phyloP scores from a whole-genome alignment of 2,113 vertebrate genomes.

The Pelusios castaneus region DNA sequence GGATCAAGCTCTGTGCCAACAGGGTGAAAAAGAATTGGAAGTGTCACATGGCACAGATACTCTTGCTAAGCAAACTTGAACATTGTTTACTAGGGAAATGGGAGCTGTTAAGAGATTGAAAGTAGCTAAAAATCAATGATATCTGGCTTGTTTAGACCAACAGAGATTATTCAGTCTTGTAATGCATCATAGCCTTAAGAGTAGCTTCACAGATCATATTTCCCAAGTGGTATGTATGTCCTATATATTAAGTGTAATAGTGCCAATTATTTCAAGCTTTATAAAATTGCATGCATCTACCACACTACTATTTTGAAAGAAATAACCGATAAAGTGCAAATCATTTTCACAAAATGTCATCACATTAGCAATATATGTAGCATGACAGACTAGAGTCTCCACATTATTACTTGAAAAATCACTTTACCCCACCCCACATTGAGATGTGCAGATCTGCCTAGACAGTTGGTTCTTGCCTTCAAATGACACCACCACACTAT shows the following conservation, averaged over 20 bases:
- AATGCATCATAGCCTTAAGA: not conserved
- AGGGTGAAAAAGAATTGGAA: not conserved
- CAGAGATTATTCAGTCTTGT: not conserved
- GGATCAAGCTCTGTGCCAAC: not conserved
- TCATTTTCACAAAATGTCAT: not conserved
- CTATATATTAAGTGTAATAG: not conserved
- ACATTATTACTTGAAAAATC: not conserved
- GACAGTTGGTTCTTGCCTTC: not conserved
- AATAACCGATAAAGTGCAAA: not conserved
- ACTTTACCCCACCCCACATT: not conserved
- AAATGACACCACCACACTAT: not conserved
- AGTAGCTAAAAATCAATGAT: not conserved
- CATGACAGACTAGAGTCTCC: not conserved
- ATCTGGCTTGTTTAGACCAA: not conserved
- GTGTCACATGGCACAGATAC: not conserved
- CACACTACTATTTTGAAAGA: not conserved
- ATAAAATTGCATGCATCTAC: not conserved
- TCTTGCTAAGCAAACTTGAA: not conserved
- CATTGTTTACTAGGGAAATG: not conserved
- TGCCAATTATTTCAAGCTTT: not conserved
- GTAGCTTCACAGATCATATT: not conserved
- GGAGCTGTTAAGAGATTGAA: not conserved
- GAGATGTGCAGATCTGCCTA: not conserved
- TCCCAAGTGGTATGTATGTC: not conserved
- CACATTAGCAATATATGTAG: not conserved